These are phyloP conservation scores for cat (Felis catus) DNA, from an alignment of 2,113 vertebrate species.

Conservation along the genomic window DNA sequence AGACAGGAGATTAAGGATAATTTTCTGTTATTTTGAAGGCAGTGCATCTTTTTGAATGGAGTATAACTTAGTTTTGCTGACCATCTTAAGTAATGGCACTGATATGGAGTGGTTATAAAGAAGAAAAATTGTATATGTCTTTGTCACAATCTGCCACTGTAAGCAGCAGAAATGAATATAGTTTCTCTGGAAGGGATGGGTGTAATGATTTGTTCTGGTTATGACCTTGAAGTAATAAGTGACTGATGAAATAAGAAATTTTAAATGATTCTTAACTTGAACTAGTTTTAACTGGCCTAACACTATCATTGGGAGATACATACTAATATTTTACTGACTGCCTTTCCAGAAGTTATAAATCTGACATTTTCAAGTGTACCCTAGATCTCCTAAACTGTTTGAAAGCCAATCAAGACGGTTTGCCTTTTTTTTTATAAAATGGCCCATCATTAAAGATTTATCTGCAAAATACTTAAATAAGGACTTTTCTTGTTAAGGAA, in stretches of 20 bases:
- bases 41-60: background rate
- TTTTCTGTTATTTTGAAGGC: background rate
- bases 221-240: background rate
- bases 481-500: background rate
- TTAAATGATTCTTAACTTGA: constrained; percentile 1
- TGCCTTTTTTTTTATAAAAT: background rate
- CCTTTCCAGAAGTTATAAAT: background rate
- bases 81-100: background rate
- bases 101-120: background rate
- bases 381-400: background rate
- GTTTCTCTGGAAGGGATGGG: background rate
- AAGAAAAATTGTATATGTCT: background rate
- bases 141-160: background rate
- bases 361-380: background rate
- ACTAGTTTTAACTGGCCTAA: background rate
- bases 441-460: constrained; percentile 8
- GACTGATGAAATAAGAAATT: background rate
- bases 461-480: background rate
- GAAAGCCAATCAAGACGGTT: background rate
- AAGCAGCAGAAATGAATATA: constrained; percentile 21
- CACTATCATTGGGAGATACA: background rate
- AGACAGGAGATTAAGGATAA: background rate
- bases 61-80: constrained; percentile 10
- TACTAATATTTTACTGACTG: background rate
- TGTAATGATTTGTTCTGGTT: constrained; percentile 33